These are phyloP conservation scores for Nerophis ophidion DNA, from an alignment of 2,113 vertebrate species.

Conservation along the genomic window DNA sequence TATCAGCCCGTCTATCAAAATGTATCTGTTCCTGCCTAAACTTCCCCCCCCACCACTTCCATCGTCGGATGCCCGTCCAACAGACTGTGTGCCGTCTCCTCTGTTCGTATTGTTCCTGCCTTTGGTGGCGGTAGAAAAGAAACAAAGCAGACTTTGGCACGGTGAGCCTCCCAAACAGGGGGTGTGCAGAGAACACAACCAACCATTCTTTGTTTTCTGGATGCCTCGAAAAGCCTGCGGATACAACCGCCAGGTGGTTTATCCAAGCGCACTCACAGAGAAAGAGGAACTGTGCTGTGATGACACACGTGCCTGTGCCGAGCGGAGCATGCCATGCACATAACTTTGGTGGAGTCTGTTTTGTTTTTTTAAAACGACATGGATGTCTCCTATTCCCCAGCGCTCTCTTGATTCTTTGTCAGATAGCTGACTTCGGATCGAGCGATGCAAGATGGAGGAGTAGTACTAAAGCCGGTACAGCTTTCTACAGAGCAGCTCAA, in stretches of 20 bases:
- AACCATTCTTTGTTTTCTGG: constrained; percentile 23
- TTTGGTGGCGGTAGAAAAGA: constrained; percentile 14
- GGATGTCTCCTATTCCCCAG: too few relatives aligned
- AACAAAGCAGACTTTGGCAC: constrained; percentile 9
- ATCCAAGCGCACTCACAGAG: constrained; percentile 19
- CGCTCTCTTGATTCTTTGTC: too few relatives aligned
- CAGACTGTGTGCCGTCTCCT: constrained; percentile 18
- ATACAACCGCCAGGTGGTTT: constrained; percentile 45
- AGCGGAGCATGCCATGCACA: constrained; percentile 27
- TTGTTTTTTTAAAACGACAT: constrained; percentile 6
- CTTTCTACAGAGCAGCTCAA: too few relatives aligned
- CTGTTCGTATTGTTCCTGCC: constrained; percentile 32
- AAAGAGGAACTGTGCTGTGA: not conserved
- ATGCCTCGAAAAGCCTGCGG: constrained; percentile 40
- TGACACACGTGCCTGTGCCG: not conserved
- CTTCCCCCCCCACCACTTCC: constrained; percentile 10
- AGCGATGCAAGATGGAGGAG: too few relatives aligned
- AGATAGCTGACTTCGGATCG: too few relatives aligned
- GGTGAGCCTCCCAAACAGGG: constrained; percentile 21
- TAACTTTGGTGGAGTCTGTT: constrained; percentile 20
- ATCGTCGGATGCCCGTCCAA: constrained; percentile 4
- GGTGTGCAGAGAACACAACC: constrained; percentile 39
- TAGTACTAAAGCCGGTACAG: too few relatives aligned
- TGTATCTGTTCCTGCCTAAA: constrained; percentile 4
- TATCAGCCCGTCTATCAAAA: constrained; percentile 12